phyloP scores from a whole-genome alignment of 2,113 vertebrate species.

The Falco punctatus region DNA sequence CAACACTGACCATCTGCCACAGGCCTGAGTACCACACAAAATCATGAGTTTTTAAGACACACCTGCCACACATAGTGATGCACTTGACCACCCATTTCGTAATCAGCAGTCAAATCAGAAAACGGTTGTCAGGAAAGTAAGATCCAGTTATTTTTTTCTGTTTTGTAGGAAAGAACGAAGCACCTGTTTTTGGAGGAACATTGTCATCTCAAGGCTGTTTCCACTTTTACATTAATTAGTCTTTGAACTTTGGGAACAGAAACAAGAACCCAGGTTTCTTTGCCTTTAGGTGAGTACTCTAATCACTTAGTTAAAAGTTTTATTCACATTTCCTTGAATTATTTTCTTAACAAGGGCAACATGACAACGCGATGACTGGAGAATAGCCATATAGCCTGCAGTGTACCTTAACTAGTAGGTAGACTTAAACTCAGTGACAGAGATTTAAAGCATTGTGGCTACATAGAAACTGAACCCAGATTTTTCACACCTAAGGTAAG shows the following conservation, averaged over 20 bases:
- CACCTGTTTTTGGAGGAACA: background rate
- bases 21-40: background rate
- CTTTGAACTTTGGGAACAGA: background rate
- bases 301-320: background rate
- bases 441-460: background rate
- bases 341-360: background rate
- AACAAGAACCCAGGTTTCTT: background rate
- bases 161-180: background rate
- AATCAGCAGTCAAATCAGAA: background rate
- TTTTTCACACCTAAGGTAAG: background rate
- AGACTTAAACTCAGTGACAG: background rate
- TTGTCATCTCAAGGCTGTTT: constrained; percentile 9
- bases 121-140: background rate
- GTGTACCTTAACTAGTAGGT: background rate
- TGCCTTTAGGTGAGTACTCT: background rate
- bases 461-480: background rate
- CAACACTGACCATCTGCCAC: background rate
- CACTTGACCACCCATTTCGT: background rate
- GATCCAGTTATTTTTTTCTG: background rate
- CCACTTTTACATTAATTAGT: constrained; percentile 11
- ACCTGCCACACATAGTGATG: background rate
- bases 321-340: background rate
- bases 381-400: background rate
- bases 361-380: background rate
- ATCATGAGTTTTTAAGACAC: background rate